Percentiles rank a stretch among this genome's conserved stretches.
Evolutionary conservation across 2,888 invertebrate species (phyloP).

Genomic region (Synanthedon myopaeformis): DNA sequence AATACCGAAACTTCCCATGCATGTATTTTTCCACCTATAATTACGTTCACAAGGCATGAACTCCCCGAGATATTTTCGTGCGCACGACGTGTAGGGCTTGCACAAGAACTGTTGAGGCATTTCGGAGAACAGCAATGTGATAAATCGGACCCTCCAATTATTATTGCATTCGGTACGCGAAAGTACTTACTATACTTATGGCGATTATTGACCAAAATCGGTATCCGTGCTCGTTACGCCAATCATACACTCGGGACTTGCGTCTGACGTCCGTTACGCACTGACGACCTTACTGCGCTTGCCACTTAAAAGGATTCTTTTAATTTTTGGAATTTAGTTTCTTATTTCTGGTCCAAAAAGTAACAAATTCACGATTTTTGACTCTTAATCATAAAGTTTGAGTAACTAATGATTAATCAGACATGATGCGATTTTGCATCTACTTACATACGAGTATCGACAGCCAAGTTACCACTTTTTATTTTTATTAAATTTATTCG

Average conservation of each 20-base stretch:
- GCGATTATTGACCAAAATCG: slow-evolving; percentile 65
- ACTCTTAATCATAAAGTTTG: background rate
- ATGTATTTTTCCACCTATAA: slow-evolving; percentile 63
- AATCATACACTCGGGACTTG: slow-evolving; percentile 35
- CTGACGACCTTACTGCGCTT: too few relatives aligned
- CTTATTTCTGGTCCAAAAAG: too few relatives aligned
- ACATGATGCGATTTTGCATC: too few relatives aligned
- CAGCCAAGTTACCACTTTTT: background rate
- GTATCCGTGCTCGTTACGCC: slow-evolving; percentile 60
- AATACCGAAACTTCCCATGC: slow-evolving; percentile 48
- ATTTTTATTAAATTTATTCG: background rate
- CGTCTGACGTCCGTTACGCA: slow-evolving; percentile 4
- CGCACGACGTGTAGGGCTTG: slow-evolving; percentile 63
- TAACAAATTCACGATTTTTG: too few relatives aligned
- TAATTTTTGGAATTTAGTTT: too few relatives aligned
- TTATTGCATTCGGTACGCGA: slow-evolving; percentile 63
- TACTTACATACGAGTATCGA: too few relatives aligned
- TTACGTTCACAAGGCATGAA: slow-evolving; percentile 56
- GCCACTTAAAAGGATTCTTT: too few relatives aligned
- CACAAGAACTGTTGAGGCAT: slow-evolving; percentile 61
- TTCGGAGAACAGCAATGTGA: slow-evolving; percentile 66
- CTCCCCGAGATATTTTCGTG: slow-evolving; percentile 62
- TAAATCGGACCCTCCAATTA: slow-evolving; percentile 68
- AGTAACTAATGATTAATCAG: background rate
- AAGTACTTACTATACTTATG: slow-evolving; percentile 61